These are phyloP conservation scores for Mercenaria mercenaria DNA, from an alignment of 1,140 invertebrate genomes.

Conservation along the genomic window DNA sequence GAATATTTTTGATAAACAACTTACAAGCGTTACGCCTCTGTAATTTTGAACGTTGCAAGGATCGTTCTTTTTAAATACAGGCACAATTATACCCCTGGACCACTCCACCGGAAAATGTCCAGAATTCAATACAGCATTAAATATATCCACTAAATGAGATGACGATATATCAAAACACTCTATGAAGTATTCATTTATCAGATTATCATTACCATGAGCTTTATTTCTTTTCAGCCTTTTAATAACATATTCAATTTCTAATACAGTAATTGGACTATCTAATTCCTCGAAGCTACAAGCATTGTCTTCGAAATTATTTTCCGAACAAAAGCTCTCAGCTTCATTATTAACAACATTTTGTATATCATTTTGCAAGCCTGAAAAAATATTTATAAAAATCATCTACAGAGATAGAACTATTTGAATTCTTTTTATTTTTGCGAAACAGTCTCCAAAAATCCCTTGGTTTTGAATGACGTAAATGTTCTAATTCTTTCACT, in stretches of 20 bases:
- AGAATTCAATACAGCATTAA: not conserved
- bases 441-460: not conserved
- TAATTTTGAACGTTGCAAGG: not conserved
- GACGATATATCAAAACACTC: not conserved
- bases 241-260: not conserved
- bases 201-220: not conserved
- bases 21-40: not conserved
- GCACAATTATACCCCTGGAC: not conserved
- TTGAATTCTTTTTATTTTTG: not conserved
- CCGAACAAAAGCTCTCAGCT: not conserved
- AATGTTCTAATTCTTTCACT: not conserved
- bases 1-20: constrained; percentile 1
- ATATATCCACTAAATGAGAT: not conserved
- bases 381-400: not conserved
- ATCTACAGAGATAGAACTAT: not conserved
- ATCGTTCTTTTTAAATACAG: not conserved
- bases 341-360: not conserved
- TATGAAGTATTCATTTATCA: constrained; percentile 14
- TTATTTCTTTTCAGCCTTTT: not conserved
- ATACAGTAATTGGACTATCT: not conserved
- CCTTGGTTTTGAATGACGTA: not conserved
- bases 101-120: not conserved
- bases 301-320: not conserved
- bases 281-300: not conserved
- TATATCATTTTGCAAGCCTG: not conserved